phyloP scores from a whole-genome alignment of 2,797 vertebrate genomes.

The Pipistrellus pygmaeus region DNA sequence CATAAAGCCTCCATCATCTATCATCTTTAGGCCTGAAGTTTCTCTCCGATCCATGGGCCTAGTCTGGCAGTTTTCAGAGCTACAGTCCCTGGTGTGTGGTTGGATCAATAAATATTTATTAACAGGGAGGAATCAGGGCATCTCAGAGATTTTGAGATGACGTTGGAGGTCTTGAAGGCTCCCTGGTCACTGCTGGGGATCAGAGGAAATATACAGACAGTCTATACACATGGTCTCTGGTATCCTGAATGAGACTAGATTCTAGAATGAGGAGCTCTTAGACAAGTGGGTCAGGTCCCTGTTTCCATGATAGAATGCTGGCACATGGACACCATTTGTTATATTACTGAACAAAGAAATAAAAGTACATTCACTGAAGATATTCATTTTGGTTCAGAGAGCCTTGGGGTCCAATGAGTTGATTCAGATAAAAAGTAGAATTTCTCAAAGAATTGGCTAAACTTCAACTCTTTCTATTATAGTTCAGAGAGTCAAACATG shows the following conservation, averaged over 20 bases:
- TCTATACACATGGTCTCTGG: neutral
- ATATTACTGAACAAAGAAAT: neutral
- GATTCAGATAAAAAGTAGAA: neutral
- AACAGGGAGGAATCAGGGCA: neutral
- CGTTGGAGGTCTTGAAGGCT: neutral
- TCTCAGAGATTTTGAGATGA: slow-evolving; percentile 3
- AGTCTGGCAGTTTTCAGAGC: neutral
- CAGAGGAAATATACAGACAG: neutral
- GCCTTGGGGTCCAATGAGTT: neutral
- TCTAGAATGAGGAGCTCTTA: neutral
- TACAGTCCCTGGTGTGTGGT: neutral
- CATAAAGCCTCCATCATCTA: neutral
- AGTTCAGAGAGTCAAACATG: neutral
- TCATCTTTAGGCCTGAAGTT: neutral
- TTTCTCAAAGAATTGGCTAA: neutral
- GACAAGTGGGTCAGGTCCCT: neutral
- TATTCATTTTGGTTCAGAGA: neutral
- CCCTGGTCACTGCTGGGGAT: neutral
- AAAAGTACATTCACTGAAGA: neutral
- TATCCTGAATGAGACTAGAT: neutral
- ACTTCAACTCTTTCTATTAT: neutral
- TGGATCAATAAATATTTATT: neutral
- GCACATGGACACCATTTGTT: neutral
- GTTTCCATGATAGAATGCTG: neutral
- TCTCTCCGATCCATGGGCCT: neutral